Evolutionary conservation across 2,888 invertebrate genomes (phyloP), one percentile per base, ranked within the genome.

Genomic region (Fragum sueziense): DNA sequence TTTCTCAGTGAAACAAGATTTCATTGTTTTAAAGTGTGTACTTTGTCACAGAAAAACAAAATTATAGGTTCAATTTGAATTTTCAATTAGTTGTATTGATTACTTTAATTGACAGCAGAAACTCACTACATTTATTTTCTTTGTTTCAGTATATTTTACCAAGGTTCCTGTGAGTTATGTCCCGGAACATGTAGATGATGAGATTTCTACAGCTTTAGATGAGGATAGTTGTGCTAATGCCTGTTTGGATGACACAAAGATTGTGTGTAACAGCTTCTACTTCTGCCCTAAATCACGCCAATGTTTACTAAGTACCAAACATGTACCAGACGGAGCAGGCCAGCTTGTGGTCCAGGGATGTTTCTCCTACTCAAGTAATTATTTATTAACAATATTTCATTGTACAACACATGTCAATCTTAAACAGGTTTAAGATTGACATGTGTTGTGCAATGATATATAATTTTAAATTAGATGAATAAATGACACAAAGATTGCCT

Each of bases 201-300:
- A 47, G 17, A 75, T 74, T 3, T 33, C 79, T 25, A 68, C 65
- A n/a, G 79, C 82, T 27, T 82, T 51, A 25, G 29, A 70, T 4
- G 47, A 33, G 11, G 72, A 76, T 0, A 75, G 83, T 14, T 90
- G 90, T 79, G 88, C 89, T 3, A 80, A 85, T 59, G 68, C 83
- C 11, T 90, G 90, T 74, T 70, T 85, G 17, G 79, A 85, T 22
- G 70, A 84, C 27, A 71, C 65, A 7, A 67, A 67, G 3, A 67
- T 84, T 0, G 57, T 65, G 2, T 90, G 90, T 78, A 87, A 88
- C 65, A 89, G 90, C 75, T 90, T 90, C 79, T 87, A 89, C 76
- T 84, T 81, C 69, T 90, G 89, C 67, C 51, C 81, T 0, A 41
- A 72, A 11, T 67, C 75, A 27, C 34, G 65, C 2, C 79, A 80